Base-by-base conservation (phyloP, 2,797 vertebrate species). In the Threskiornis aethiopicus region DNA sequence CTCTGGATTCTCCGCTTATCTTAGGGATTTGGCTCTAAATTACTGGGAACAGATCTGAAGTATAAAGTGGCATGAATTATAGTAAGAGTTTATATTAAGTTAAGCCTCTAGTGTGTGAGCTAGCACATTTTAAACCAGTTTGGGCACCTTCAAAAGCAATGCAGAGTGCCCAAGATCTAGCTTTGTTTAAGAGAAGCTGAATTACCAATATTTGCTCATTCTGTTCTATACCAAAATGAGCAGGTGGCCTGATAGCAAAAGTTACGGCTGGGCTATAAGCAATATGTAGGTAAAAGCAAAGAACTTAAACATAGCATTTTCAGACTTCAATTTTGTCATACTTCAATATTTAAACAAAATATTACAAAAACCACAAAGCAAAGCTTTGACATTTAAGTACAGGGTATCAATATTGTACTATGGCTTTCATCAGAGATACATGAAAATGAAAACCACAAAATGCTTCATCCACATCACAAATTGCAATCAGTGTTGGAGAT, bases 381-480 rank as follows among this genome's bases (percentile, higher is more conserved):
- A 72, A 94, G 90, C 73, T 90, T 80, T 97, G 97, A 97, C 94
- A 95, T 98, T 97, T 97, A 97, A 90, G 42, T 66, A n/a, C 28
- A 90, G 52, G 55, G 47, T 90, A 49, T 95, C 82, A 94, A 87
- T 92, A 96, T 90, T 87, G 57, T 82, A 58, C 49, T 39, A 25
- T 10, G 76, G 80, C 79, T 91, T 85, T 87, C 83, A 83, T 82
- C n/a, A 47, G 73, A 84, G 67, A 62, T 22, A 58, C 5, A 11
- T 44, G 79, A 84, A 91, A 97, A 92, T 1, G 41, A 84, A 94
- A 90, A 62, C 46, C 33, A 28, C 33, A n/a, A 67, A 89, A 78
- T 24, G 37, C 35, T 95, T 84, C 26, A 51, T 67, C 71, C 64
- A 39, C n/a, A 93, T 75, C 69, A 70, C 37, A 81, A 94, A 87